These are phyloP conservation scores for Coracopsis vasa DNA, from an alignment of 2,113 vertebrate genomes.

Conservation along the genomic window DNA sequence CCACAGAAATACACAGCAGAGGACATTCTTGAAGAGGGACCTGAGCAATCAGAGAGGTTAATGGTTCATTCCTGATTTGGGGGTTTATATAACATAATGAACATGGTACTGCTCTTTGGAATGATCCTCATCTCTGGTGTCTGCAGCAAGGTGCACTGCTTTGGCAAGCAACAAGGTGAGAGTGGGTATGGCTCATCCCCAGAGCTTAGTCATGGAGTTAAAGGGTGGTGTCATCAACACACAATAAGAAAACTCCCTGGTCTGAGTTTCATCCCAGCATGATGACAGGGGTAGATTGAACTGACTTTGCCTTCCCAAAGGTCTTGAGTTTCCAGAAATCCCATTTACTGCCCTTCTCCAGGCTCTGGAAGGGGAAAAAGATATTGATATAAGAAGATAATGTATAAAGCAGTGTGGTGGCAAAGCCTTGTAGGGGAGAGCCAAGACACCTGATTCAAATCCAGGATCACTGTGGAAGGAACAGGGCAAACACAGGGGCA, in stretches of 20 bases:
- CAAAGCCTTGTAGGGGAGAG: not conserved
- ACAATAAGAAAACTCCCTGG: constrained; percentile 4
- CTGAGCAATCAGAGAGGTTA: not conserved
- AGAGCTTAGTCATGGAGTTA: constrained; percentile 16
- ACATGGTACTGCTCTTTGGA: not conserved
- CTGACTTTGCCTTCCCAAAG: not conserved
- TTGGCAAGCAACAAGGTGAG: not conserved
- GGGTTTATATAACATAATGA: not conserved
- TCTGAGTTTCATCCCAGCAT: not conserved
- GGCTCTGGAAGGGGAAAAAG: not conserved
- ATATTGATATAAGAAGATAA: not conserved
- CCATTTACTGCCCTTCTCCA: fast-evolving
- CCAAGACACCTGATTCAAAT: fast-evolving
- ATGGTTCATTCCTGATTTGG: fast-evolving
- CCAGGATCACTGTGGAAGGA: fast-evolving
- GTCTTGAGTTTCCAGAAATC: not conserved
- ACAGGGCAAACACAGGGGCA: not conserved
- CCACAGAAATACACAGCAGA: not conserved
- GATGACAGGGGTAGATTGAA: not conserved
- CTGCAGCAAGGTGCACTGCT: not conserved
- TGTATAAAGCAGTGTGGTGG: not conserved
- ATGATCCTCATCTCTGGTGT: not conserved
- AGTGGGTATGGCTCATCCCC: not conserved
- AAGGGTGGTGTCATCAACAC: not conserved
- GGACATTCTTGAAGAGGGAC: not conserved